Conservation (phyloP, 1,140 invertebrate genomes). For the Drosophila athabasca region DNA sequence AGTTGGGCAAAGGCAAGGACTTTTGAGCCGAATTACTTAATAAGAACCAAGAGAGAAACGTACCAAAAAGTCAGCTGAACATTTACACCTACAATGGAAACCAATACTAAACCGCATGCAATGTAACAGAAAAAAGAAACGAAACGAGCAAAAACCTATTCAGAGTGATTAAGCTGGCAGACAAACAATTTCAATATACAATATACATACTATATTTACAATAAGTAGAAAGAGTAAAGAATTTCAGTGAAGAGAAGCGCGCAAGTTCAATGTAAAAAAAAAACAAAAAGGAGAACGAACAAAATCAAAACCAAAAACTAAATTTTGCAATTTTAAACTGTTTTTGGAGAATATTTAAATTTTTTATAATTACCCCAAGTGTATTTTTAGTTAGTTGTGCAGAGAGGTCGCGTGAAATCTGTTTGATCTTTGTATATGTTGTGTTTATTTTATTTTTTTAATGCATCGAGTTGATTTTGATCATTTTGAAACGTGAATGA, state of each 20-base stretch:
- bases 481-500: constrained; percentile 41
- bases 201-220: constrained; percentile 3
- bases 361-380: constrained; percentile 16
- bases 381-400: constrained; percentile 36
- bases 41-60: constrained; percentile 58
- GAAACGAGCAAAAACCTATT: constrained; percentile 60
- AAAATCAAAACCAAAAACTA: constrained; percentile 49
- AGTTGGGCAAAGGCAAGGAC: constrained; percentile 45
- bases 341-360: constrained; percentile 24
- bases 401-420: constrained; percentile 35
- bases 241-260: constrained; percentile 14
- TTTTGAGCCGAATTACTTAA: constrained; percentile 75
- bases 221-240: constrained; percentile 29
- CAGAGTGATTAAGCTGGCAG: constrained; percentile 31
- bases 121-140: constrained; percentile 14
- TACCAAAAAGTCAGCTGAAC: constrained; percentile 67
- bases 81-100: constrained; percentile 23
- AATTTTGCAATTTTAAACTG: constrained; percentile 45
- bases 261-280: constrained; percentile 26
- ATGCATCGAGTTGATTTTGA: constrained; percentile 39
- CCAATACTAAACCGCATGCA: constrained; percentile 32
- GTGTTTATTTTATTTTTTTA: constrained; percentile 48
- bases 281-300: constrained; percentile 13
- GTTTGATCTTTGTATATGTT: constrained; percentile 69
- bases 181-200: constrained; percentile 41